Percentiles rank a stretch among this genome's conserved stretches.
Evolutionary conservation across 1,140 invertebrate species (phyloP).

Genomic region (Neodiprion pinetum): DNA sequence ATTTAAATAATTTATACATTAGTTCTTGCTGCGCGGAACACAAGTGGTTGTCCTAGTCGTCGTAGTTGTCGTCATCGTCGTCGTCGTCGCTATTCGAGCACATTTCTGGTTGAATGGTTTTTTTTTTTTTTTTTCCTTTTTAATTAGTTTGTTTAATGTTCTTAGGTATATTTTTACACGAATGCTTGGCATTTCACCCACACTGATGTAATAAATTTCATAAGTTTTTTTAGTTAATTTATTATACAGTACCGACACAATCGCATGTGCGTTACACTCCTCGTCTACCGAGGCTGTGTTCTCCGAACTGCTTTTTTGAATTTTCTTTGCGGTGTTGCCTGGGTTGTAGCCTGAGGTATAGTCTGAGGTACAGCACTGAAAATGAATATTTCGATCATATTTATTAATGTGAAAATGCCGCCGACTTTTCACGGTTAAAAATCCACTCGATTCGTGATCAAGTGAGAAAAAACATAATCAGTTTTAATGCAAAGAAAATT

Average conservation of each 20-base stretch:
- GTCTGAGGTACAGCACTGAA: constrained; percentile 41
- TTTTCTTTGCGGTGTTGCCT: constrained; percentile 36
- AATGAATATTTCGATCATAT: constrained; percentile 9
- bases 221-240: constrained; percentile 12
- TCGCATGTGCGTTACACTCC: not conserved
- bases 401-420: not conserved
- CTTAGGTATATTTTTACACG: constrained; percentile 5
- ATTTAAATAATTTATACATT: constrained; percentile 54
- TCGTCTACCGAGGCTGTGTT: constrained; percentile 42
- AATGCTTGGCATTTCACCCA: constrained; percentile 15
- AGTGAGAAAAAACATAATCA: not conserved
- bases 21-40: constrained; percentile 42
- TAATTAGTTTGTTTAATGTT: not conserved
- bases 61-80: constrained; percentile 37
- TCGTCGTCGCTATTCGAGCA: constrained; percentile 29
- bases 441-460: constrained; percentile 6
- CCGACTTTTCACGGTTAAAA: not conserved
- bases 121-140: no score
- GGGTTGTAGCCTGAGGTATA: not conserved
- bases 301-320: constrained; percentile 57
- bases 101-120: constrained; percentile 36
- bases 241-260: constrained; percentile 9
- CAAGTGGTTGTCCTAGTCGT: constrained; percentile 31
- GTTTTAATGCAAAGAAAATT: constrained; percentile 1
- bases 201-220: constrained; percentile 9